Base-by-base conservation (phyloP, 2,113 vertebrate genomes). In the Microcebus ravelobensis region DNA sequence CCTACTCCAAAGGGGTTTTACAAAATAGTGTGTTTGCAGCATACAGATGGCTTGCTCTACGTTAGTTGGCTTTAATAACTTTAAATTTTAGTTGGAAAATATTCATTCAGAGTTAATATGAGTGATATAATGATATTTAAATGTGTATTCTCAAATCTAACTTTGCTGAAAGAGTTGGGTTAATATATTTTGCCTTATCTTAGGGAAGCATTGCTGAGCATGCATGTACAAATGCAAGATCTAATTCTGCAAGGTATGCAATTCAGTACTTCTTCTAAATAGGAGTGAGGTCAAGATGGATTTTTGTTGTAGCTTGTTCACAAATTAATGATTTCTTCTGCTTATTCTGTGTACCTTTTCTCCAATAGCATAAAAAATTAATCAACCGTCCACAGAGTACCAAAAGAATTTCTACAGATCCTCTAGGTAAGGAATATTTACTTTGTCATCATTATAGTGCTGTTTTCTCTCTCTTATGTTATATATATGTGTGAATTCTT, bases 331-430 rank as follows among this genome's bases (percentile, higher is more conserved):
- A 77, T 71, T 87, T 0, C 48, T 96, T 96, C 87, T 31, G 39
- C 42, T 96, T 96, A 70, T 68, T 87, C 25, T 97, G 5, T 95
- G 94, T 57, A n/a, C 4, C 12, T 97, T 97, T 87, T 68, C 20
- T 92, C 70, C 57, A 29, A 63, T 48, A 99, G 99, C 98, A 97
- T 94, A 98, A 98, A 95, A 99, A 99, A 98, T 67, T 96, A 70
- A 85, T 99, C 82, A 98, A 74, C 27, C 98, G 34, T 39, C 98
- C 99, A 88, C 39, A 2, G 93, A 97, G 96, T 82, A 98, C 97
- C 18, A 98, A 97, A 96, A 97, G 65, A 96, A 86, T 96, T 92
- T 95, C 97, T 42, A 98, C 98, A 61, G 98, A 99, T 96, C 98
- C 98, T 70, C 84, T 97, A 59, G 99, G 99, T 99, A 98, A 98